phyloP scores from a whole-genome alignment of 2,113 vertebrate genomes.

The Anoplopoma fimbria region DNA sequence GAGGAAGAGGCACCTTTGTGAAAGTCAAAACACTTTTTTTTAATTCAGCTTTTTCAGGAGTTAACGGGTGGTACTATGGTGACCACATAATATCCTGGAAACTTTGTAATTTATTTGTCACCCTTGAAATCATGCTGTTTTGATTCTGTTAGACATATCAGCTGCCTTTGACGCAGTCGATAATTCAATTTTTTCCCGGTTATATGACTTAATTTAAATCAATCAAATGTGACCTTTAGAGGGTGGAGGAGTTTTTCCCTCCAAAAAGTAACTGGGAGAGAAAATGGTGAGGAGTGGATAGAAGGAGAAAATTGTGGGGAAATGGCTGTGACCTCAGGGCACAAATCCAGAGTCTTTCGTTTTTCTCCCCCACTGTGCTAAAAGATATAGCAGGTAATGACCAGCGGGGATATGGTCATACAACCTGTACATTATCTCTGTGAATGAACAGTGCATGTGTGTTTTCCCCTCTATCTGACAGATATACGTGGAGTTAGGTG shows the following conservation, averaged over 20 bases:
- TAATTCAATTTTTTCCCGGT: not conserved
- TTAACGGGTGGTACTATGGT: not conserved
- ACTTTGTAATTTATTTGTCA: not conserved
- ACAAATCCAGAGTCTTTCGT: not conserved
- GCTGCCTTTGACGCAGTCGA: not conserved
- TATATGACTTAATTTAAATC: not conserved
- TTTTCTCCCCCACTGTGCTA: not conserved
- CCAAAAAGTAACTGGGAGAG: not conserved
- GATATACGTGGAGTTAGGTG: not conserved
- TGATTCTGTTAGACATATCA: not conserved
- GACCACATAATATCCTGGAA: not conserved
- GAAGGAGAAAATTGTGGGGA: not conserved
- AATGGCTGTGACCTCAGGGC: not conserved
- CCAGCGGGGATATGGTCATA: not conserved
- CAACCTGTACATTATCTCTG: not conserved
- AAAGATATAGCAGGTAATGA: constrained; percentile 1
- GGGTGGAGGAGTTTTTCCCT: not conserved
- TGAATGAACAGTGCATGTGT: not conserved
- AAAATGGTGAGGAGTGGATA: not conserved
- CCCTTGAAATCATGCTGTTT: not conserved
- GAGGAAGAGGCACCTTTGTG: not conserved
- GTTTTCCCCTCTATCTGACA: not conserved
- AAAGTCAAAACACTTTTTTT: not conserved
- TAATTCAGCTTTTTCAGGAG: not conserved
- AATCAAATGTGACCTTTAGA: not conserved